Base-by-base conservation (phyloP, 2,113 vertebrate genomes). In the Puffinus mauretanicus region DNA sequence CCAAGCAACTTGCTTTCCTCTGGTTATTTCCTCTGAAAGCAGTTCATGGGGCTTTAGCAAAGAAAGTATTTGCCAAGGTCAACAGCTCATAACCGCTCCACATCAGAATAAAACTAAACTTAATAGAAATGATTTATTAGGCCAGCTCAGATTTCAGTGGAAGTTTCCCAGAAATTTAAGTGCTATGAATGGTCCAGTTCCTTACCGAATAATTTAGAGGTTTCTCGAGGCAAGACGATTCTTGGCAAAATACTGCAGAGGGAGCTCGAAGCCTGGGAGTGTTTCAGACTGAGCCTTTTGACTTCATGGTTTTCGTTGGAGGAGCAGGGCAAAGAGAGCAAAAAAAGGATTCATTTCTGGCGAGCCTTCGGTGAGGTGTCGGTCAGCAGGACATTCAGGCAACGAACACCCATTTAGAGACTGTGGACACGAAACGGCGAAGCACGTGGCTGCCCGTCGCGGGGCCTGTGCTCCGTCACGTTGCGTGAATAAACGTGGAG, bases 201-300 rank as follows among this genome's bases (percentile, higher is more conserved):
- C 36, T 40, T 27, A 81, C 18, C 32, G n/a, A 93, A 17, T 26
- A 29, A 73, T 61, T 25, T 2, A 25, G 42, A 7, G 7, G 9
- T 72, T 93, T 71, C 60, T 46, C 3, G 9, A 77, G 71, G 42
- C 29, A 18, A 34, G 62, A 42, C 5, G 17, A 42, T 57, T 86
- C 58, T 72, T 55, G 30, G 19, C 21, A 13, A 81, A 92, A 80
- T 91, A 14, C 92, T 96, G 93, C 82, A 97, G 97, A 95, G 95
- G 96, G 97, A 95, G 96, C 96, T 96, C 93, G 34, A 96, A 95
- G 94, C 94, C 47, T 57, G 88, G 40, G 62, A 97, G 91, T 92
- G n/a, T 40, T 32, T 55, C 38, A 20, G 1, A 3, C 17, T 11
- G 3, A 4, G 58, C 40, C 21, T 58, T 82, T 36, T 10, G 61